Percentiles rank a stretch among this genome's conserved stretches.
Conservation (phyloP, 2,113 vertebrate species). For the Seriola quinqueradiata region DNA sequence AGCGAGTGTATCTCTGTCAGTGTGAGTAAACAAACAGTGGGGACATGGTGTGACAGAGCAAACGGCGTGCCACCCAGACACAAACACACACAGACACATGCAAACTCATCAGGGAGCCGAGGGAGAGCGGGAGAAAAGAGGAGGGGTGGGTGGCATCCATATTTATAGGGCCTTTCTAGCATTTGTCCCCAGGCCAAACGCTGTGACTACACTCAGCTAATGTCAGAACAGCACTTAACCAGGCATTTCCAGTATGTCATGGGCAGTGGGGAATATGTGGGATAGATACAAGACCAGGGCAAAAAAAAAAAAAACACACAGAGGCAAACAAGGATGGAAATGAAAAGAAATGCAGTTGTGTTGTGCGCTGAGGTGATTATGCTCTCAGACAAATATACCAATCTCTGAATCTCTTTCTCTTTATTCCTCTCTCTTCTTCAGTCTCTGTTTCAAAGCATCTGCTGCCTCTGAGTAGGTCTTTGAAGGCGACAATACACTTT, state of each 20-base stretch:
- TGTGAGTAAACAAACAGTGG: conserved; percentile 81
- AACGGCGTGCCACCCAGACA: conserved; percentile 53
- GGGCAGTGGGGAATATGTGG: conserved; percentile 74
- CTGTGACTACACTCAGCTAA: conserved; percentile 82
- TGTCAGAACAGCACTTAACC: conserved; percentile 84
- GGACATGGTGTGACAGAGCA: conserved; percentile 78
- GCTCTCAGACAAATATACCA: conserved; percentile 10
- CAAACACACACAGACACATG: conserved; percentile 64
- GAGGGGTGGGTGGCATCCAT: conserved; percentile 77
- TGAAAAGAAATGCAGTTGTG: conserved; percentile 20
- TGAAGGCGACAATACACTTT: background rate
- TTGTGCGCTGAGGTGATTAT: background rate
- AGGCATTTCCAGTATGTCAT: conserved; percentile 79
- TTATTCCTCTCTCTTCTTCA: background rate
- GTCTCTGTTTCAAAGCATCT: background rate
- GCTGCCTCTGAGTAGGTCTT: background rate
- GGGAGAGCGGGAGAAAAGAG: conserved; percentile 52
- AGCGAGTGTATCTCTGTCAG: conserved; percentile 79
- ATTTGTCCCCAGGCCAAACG: conserved; percentile 83
- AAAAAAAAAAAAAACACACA: conserved; percentile 21
- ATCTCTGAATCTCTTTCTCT: background rate
- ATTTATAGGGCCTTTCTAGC: conserved; percentile 81
- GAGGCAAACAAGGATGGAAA: conserved; percentile 37
- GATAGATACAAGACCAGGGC: conserved; percentile 54
- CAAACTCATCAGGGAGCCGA: conserved; percentile 68